Conservation (phyloP, 2,797 vertebrate genomes). For the Scleropages formosus region DNA sequence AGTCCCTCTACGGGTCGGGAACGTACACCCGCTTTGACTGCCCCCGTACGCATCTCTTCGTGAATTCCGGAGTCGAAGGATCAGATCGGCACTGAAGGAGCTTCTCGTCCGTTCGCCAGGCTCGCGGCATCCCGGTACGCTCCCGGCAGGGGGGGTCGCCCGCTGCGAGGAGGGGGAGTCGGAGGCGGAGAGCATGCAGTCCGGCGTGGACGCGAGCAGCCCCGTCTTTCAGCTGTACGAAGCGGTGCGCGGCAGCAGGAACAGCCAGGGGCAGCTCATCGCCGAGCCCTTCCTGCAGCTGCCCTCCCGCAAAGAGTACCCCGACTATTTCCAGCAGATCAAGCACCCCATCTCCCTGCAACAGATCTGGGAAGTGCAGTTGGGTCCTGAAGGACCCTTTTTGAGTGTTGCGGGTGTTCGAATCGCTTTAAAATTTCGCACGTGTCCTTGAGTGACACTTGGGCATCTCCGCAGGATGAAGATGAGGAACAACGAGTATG, state of each 20-base stretch:
- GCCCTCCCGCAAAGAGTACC: constrained; percentile 94
- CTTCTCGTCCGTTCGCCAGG: not conserved
- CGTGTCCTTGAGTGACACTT: not conserved
- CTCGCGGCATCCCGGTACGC: not conserved
- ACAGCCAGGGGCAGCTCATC: constrained; percentile 93
- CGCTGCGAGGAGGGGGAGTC: constrained; percentile 95
- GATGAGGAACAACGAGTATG: constrained; percentile 93
- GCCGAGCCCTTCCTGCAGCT: constrained; percentile 95
- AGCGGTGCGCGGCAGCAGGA: constrained; percentile 85
- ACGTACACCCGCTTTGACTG: not conserved
- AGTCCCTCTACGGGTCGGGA: constrained; percentile 28
- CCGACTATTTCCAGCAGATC: constrained; percentile 96
- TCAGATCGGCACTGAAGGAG: not conserved
- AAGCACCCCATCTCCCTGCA: constrained; percentile 87
- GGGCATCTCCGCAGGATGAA: constrained; percentile 76
- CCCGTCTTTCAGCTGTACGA: constrained; percentile 96
- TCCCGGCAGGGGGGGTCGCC: constrained; percentile 79
- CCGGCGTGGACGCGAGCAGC: constrained; percentile 90
- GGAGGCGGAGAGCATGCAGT: constrained; percentile 90
- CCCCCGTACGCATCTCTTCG: not conserved
- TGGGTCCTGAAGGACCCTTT: no score
- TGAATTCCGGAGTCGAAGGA: not conserved
- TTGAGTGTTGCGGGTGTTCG: not conserved
- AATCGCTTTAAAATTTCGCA: not conserved
- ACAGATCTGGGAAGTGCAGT: constrained; percentile 84